Evolutionary conservation across 2,797 vertebrate genomes (phyloP), one percentile per base, ranked within the genome.

Genomic region (Falco berigora): DNA sequence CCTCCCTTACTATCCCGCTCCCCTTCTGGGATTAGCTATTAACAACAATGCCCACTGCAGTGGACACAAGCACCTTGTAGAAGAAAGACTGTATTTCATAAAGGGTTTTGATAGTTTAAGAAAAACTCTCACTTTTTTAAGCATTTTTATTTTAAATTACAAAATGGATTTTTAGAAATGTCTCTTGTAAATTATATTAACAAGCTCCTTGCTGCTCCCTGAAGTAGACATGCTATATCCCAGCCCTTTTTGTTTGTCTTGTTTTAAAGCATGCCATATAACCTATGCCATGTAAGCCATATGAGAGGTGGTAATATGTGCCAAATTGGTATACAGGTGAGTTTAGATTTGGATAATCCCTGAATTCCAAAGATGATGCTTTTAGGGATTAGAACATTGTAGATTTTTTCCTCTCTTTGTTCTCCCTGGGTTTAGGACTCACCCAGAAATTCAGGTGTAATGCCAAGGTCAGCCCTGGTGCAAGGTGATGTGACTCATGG

Each of bases 101-200:
- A 93, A 64, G 68, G 82, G 83, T 96, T 94, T 92, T 90, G 63
- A 84, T 95, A 96, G 59, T 93, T 94, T 94, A 96, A 96, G 88
- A 83, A 91, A 88, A 94, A 71, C 50, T 68, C 71, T 90, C 86
- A 92, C 81, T 92, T 96, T 93, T 85, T 74, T 0, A 93, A 80
- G 69, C 87, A 88, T 97, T 96, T 94, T 92, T 96, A 97, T 96
- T 94, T 94, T 94, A 94, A 94, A 92, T 96, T 91, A 91, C 95
- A 90, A 80, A 94, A 82, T 87, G 93, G 69, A 90, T 87, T 95
- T 97, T 96, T 94, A 96, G 95, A 97, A 94, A 78, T 93, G 34
- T 96, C 68, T 94, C 84, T 88, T 97, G 91, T 97, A 96, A 97
- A 93, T 96, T 94, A 94, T 94, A 76, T 93, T 96, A 96, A 95